A percentile compares a stretch with the other conserved stretches of the same genome.
These are phyloP conservation scores for Trogon melanurus DNA, from an alignment of 2,113 vertebrate species.

Conservation along the genomic window DNA sequence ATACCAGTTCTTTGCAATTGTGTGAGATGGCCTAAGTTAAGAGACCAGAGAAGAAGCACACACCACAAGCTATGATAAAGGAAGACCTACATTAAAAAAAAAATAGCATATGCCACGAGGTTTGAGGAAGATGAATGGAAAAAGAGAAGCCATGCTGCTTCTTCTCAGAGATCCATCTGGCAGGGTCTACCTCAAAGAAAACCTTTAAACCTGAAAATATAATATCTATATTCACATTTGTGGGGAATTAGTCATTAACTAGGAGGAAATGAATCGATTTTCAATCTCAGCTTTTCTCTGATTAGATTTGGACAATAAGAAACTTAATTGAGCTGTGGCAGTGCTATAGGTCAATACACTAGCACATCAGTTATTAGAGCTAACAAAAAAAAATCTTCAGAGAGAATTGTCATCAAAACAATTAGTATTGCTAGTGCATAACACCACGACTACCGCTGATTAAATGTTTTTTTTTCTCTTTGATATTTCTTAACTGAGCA, in stretches of 20 bases:
- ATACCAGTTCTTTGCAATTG: background rate
- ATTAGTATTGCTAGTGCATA: conserved; percentile 34
- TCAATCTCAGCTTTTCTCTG: conserved; percentile 65
- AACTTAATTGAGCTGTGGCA: conserved; percentile 40
- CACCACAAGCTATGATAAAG: background rate
- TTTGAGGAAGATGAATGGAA: background rate
- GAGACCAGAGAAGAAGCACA: background rate
- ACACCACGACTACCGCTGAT: background rate
- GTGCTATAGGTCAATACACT: conserved; percentile 23
- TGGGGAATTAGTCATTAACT: conserved; percentile 58
- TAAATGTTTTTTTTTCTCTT: conserved; percentile 15
- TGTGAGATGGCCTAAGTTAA: background rate
- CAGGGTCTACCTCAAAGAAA: conserved; percentile 24
- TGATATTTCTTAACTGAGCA: conserved; percentile 26
- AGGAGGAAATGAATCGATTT: conserved; percentile 74
- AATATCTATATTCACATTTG: conserved; percentile 51
- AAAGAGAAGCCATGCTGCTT: background rate
- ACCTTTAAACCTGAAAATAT: conserved; percentile 11
- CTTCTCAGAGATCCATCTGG: background rate
- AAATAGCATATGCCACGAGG: background rate
- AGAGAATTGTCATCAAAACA: conserved; percentile 28
- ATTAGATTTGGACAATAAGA: conserved; percentile 71
- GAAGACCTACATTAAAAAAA: background rate
- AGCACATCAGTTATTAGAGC: conserved; percentile 25
- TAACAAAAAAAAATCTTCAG: conserved; percentile 19